phyloP scores from a whole-genome alignment of 2,888 invertebrate species.

The Chrysina gloriosa region DNA sequence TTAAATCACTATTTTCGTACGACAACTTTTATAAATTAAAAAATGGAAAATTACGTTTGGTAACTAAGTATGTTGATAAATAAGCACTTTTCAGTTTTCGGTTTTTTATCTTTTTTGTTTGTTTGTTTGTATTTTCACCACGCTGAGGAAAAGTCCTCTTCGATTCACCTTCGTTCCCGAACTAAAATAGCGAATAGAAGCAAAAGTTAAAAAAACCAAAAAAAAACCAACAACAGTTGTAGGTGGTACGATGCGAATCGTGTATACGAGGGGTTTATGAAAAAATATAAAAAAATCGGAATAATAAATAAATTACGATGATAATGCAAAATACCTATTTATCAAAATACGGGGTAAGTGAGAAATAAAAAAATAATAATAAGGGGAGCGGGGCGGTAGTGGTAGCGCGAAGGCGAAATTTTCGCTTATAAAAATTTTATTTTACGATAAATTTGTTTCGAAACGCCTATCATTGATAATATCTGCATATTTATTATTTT shows the following conservation, averaged over 20 bases:
- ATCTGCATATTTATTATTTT: constrained; percentile 5
- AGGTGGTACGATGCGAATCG: too few relatives aligned
- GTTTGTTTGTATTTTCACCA: not conserved
- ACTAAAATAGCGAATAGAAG: too few relatives aligned
- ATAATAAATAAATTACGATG: not conserved
- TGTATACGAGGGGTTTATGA: too few relatives aligned
- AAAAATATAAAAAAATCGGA: not conserved
- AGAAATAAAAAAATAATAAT: too few relatives aligned
- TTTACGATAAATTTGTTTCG: not conserved
- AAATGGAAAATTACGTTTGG: constrained; percentile 47
- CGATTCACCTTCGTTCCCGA: too few relatives aligned
- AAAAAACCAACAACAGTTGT: too few relatives aligned
- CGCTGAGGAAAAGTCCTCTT: not conserved
- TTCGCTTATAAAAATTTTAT: constrained; percentile 26
- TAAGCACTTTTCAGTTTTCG: constrained; percentile 50
- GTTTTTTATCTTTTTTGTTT: not conserved
- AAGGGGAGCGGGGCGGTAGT: too few relatives aligned
- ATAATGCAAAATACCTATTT: constrained; percentile 51
- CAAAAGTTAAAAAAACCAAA: too few relatives aligned
- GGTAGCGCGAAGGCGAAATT: too few relatives aligned
- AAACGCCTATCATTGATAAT: not conserved
- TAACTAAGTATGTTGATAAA: constrained; percentile 58
- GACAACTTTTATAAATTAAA: constrained; percentile 26
- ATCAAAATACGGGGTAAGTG: constrained; percentile 50
- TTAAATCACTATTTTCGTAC: too few relatives aligned